A percentile compares a stretch with the other conserved stretches of the same genome.
phyloP scores from a whole-genome alignment of 2,888 invertebrate species.

The Athripsodes cinereus region DNA sequence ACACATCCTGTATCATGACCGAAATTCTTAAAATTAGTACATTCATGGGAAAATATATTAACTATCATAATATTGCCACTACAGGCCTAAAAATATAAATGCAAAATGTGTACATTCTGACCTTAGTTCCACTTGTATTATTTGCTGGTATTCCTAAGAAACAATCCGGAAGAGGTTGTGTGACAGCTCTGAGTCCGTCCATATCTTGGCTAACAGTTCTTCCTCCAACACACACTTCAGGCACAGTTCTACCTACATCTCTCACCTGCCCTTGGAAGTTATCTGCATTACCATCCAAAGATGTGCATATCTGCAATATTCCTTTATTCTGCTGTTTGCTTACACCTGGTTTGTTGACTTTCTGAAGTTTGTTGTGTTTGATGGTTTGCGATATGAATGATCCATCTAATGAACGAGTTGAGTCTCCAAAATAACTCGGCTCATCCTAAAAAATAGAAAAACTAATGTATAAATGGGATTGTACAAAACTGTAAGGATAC shows the following conservation, averaged over 20 bases:
- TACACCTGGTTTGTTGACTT: not conserved
- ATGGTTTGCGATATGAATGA: slow-evolving; percentile 17
- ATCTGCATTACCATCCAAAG: not conserved
- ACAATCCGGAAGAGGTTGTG: not conserved
- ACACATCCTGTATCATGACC: slow-evolving; percentile 7
- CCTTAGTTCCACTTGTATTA: not conserved
- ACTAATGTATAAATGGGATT: not conserved
- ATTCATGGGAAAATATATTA: too few species aligned
- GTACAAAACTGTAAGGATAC: not conserved
- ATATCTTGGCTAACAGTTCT: not conserved
- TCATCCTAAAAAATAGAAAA: slow-evolving; percentile 8
- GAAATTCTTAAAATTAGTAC: too few species aligned
- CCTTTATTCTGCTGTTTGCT: slow-evolving; percentile 20
- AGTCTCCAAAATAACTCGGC: slow-evolving; percentile 17
- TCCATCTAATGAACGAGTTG: slow-evolving; percentile 19
- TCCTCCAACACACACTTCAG: not conserved
- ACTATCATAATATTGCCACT: too few species aligned
- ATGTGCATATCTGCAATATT: not conserved
- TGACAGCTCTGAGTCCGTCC: not conserved
- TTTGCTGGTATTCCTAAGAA: not conserved
- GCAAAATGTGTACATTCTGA: too few species aligned
- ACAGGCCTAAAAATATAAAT: too few species aligned
- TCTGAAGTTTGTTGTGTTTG: slow-evolving; percentile 16
- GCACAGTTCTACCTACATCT: not conserved
- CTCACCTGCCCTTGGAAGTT: not conserved